Evolutionary conservation across 2,113 vertebrate species (phyloP).

Genomic region (Centropus bengalensis): DNA sequence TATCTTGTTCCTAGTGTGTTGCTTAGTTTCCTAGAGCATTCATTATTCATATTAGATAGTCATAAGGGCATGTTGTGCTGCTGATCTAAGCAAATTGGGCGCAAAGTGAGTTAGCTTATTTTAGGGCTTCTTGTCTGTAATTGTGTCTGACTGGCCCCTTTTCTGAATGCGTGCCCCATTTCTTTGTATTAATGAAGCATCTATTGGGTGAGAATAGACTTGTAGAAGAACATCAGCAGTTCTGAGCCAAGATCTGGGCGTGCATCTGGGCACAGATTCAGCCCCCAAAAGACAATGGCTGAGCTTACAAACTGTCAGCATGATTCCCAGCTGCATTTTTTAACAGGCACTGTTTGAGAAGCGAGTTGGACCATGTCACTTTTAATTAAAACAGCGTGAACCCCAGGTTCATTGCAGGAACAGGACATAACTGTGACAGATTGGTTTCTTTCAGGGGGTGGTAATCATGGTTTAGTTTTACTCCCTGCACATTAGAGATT

Average conservation of each 20-base stretch:
- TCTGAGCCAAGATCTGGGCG: not conserved
- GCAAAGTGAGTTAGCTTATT: not conserved
- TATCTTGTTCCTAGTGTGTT: not conserved
- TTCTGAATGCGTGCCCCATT: not conserved
- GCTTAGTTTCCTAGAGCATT: not conserved
- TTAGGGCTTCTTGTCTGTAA: not conserved
- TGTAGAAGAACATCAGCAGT: not conserved
- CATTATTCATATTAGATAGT: not conserved
- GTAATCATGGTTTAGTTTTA: not conserved
- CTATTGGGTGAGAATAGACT: not conserved
- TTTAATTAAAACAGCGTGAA: not conserved
- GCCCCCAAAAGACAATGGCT: not conserved
- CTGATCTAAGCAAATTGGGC: slow-evolving; percentile 20
- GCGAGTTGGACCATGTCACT: not conserved
- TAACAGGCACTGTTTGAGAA: not conserved
- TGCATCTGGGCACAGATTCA: not conserved
- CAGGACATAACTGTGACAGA: not conserved
- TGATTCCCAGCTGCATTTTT: not conserved
- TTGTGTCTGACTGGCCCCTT: not conserved
- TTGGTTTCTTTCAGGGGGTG: not conserved
- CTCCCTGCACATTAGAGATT: not conserved
- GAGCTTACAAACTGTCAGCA: not conserved
- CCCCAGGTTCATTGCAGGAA: not conserved
- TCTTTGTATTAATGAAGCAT: not conserved
- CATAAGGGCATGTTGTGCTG: not conserved